Evolutionary conservation across 2,888 invertebrate genomes (phyloP).

Genomic region (Pterostichus madidus): DNA sequence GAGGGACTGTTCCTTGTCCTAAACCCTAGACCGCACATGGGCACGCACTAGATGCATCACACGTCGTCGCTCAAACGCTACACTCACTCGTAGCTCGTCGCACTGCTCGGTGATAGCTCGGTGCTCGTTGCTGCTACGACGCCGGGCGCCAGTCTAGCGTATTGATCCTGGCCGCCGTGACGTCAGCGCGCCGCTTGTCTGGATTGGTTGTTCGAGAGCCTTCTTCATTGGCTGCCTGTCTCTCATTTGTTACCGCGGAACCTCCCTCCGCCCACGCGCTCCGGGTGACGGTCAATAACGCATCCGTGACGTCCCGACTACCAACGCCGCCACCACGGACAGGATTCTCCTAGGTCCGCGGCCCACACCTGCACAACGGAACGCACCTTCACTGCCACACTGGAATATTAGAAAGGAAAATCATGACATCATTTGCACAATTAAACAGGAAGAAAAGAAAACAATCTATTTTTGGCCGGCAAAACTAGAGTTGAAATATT

Average conservation of each 20-base stretch:
- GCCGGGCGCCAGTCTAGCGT: conserved; percentile 73
- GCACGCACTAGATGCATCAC: conserved; percentile 79
- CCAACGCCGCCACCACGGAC: background rate
- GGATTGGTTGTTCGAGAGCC: conserved; percentile 69
- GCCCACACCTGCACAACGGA: background rate
- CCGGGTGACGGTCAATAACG: conserved; percentile 43
- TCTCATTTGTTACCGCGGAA: conserved; percentile 40
- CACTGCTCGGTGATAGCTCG: conserved; percentile 41
- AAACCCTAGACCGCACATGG: conserved; percentile 97
- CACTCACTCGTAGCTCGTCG: conserved; percentile 66
- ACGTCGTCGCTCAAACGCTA: conserved; percentile 69
- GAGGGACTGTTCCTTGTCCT: conserved; percentile 98
- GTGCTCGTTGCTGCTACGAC: conserved; percentile 74
- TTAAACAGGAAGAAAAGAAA: no score
- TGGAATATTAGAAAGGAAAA: background rate
- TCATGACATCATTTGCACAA: no score
- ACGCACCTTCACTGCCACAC: conserved; percentile 11
- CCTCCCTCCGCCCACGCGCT: conserved; percentile 44
- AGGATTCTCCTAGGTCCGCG: no score
- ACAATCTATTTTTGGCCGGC: no score
- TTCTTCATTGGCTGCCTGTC: conserved; percentile 44
- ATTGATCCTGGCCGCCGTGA: conserved; percentile 75
- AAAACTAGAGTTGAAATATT: no score
- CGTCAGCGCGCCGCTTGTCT: conserved; percentile 73
- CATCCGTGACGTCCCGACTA: conserved; percentile 13